Conservation (phyloP, 2,797 vertebrate genomes). For the Macropus fuliginosus region DNA sequence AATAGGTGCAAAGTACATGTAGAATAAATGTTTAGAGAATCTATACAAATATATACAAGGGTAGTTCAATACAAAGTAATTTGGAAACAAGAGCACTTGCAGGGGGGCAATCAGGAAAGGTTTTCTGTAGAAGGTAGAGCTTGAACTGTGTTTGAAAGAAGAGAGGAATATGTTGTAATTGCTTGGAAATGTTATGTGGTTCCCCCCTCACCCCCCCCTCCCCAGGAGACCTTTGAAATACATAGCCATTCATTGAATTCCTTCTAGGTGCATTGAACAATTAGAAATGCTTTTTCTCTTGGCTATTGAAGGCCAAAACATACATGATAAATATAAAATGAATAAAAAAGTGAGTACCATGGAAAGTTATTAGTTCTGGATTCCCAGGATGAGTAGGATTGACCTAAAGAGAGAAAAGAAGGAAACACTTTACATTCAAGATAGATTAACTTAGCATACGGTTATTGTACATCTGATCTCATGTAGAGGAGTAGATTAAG, state of each 20-base stretch:
- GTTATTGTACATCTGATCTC: neutral
- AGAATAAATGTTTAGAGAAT: neutral
- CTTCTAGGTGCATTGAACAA: neutral
- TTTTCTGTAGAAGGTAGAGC: neutral
- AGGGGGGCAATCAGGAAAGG: neutral
- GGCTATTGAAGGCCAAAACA: neutral
- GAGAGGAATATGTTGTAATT: neutral
- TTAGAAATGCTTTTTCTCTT: neutral
- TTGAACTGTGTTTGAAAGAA: neutral
- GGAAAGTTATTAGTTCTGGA: conserved; percentile 73
- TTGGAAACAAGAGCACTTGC: neutral
- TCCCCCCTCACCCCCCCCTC: too few relatives aligned
- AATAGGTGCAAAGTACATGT: neutral
- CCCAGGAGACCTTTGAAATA: neutral
- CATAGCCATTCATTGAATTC: neutral
- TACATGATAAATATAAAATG: conserved; percentile 3
- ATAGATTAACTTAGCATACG: neutral
- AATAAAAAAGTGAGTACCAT: conserved; percentile 70
- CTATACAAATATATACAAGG: neutral
- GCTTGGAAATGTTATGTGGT: neutral
- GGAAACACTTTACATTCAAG: neutral
- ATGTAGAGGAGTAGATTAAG: neutral
- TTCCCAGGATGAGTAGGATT: conserved; percentile 70
- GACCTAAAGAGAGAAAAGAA: conserved; percentile 76
- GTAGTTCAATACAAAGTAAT: neutral